phyloP scores from a whole-genome alignment of 2,113 vertebrate species.

The Cichladusa arquata region DNA sequence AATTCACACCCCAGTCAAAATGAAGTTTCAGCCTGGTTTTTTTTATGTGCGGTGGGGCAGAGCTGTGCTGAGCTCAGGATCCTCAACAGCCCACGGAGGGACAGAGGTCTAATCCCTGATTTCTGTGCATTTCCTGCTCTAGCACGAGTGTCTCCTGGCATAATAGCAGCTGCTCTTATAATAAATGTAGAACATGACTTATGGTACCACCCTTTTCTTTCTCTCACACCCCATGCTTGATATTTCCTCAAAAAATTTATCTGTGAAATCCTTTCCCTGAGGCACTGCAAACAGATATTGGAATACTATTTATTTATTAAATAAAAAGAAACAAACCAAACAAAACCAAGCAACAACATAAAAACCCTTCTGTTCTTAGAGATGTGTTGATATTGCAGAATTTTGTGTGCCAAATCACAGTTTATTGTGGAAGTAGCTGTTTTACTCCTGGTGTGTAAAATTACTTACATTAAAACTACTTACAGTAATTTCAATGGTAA shows the following conservation, averaged over 20 bases:
- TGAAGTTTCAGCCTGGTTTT: not conserved
- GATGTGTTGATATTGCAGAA: not conserved
- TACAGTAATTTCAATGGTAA: not conserved
- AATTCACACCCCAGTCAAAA: not conserved
- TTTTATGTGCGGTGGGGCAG: not conserved
- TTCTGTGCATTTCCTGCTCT: not conserved
- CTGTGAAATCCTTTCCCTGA: not conserved
- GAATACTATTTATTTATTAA: not conserved
- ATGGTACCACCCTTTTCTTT: not conserved
- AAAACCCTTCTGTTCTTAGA: not conserved
- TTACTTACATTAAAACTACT: not conserved
- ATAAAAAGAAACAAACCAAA: not conserved
- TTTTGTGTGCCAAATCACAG: not conserved
- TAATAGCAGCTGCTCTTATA: not conserved
- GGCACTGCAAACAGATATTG: not conserved
- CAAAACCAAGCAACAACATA: not conserved
- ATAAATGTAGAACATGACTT: not conserved
- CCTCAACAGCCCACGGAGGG: fast-evolving
- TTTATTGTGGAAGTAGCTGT: not conserved
- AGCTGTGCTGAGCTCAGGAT: not conserved
- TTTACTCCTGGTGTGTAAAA: not conserved
- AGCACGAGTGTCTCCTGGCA: not conserved
- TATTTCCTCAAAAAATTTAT: not conserved
- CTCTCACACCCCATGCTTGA: not conserved
- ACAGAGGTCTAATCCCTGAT: not conserved